Conservation (phyloP, 2,113 vertebrate species). For the Microtus montanus region DNA sequence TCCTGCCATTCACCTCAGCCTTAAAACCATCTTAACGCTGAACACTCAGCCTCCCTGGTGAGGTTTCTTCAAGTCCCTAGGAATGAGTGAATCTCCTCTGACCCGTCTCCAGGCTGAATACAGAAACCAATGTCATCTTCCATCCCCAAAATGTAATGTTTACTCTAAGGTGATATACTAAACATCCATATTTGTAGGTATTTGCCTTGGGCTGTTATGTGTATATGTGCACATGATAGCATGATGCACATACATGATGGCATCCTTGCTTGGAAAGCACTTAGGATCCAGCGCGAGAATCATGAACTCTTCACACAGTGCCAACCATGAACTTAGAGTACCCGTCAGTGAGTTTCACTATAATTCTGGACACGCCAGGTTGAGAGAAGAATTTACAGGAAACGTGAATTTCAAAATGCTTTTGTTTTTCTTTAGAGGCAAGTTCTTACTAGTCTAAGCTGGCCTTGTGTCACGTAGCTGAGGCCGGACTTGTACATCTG, state of each 20-base stretch:
- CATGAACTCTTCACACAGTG: neutral
- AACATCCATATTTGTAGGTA: neutral
- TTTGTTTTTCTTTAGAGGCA: neutral
- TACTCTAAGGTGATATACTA: constrained; percentile 10
- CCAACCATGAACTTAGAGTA: neutral
- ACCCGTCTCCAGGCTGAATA: neutral
- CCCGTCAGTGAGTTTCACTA: neutral
- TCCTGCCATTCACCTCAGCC: neutral
- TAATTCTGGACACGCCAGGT: neutral
- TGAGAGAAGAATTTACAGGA: neutral
- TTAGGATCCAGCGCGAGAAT: neutral
- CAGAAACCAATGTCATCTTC: neutral
- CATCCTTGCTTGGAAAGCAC: neutral
- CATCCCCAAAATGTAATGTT: neutral
- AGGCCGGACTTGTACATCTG: neutral
- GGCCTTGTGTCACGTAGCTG: neutral
- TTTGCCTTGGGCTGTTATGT: neutral
- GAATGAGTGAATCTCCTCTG: neutral
- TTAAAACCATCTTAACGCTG: neutral
- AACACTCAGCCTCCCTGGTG: neutral
- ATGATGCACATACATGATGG: neutral
- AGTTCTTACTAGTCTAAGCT: neutral
- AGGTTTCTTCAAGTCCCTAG: neutral
- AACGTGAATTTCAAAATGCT: neutral
- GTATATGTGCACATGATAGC: neutral